A percentile compares a stretch with the other conserved stretches of the same genome.
Evolutionary conservation across 1,140 invertebrate species (phyloP).

Genomic region (Trissolcus basalis): DNA sequence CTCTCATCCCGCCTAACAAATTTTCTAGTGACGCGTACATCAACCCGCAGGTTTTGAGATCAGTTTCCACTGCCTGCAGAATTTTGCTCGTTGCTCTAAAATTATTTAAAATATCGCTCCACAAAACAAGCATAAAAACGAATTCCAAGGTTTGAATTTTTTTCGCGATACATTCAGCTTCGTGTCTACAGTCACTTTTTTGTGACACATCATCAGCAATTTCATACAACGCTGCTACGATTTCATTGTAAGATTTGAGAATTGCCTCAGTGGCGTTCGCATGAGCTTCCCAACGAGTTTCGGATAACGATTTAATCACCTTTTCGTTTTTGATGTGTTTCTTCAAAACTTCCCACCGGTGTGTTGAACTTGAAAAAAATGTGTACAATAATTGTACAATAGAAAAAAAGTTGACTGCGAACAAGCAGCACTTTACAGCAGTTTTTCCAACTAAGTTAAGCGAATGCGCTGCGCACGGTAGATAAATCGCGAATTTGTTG

Average conservation of each 20-base stretch:
- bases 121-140: conserved; percentile 30
- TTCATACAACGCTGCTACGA: conserved; percentile 4
- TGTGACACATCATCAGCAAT: conserved; percentile 13
- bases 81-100: conserved; percentile 19
- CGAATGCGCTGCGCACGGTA: conserved; percentile 37
- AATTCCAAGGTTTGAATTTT: conserved; percentile 27
- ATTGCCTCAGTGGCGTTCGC: conserved; percentile 16
- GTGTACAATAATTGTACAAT: conserved; percentile 33
- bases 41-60: conserved; percentile 10
- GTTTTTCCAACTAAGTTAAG: conserved; percentile 40
- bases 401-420: conserved; percentile 38
- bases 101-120: conserved; percentile 17
- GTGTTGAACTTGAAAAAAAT: conserved; percentile 41
- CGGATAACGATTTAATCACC: conserved; percentile 12
- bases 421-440: conserved; percentile 38
- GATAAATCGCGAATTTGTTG: conserved; percentile 27
- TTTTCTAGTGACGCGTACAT: neutral
- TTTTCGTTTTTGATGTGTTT: conserved; percentile 7
- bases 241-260: conserved; percentile 10
- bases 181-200: conserved; percentile 16
- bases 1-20: neutral
- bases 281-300: conserved; percentile 35
- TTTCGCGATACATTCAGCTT: conserved; percentile 18
- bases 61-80: conserved; percentile 18
- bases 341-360: conserved; percentile 46